A percentile compares a stretch with the other conserved stretches of the same genome.
Conservation (phyloP, 2,888 invertebrate species). For the Drosophila suboccidentalis region DNA sequence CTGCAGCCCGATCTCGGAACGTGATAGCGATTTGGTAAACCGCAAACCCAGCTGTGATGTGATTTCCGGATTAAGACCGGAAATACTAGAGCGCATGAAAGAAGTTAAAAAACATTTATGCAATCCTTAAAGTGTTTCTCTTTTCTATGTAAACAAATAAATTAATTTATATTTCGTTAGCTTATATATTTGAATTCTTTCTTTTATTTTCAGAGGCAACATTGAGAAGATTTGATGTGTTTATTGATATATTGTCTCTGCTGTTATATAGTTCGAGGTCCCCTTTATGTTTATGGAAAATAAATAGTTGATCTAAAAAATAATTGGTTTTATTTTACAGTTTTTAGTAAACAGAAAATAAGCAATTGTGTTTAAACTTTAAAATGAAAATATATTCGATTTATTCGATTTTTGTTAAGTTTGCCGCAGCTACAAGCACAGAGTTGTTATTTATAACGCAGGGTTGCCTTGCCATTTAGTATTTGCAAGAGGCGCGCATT, state of each 20-base stretch:
- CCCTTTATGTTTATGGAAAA: neutral
- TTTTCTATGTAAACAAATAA: constrained; percentile 12
- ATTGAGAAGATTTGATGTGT: constrained; percentile 7
- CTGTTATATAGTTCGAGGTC: neutral
- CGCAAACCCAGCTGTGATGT: constrained; percentile 34
- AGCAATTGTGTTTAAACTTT: constrained; percentile 4
- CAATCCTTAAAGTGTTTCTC: neutral
- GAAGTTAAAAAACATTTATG: constrained; percentile 29
- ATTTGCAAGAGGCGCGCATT: constrained; percentile 23
- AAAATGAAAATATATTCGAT: constrained; percentile 6
- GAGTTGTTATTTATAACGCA: constrained; percentile 18
- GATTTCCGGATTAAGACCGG: constrained; percentile 29
- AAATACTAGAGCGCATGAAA: constrained; percentile 53
- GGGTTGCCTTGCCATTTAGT: constrained; percentile 10
- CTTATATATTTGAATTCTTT: constrained; percentile 24
- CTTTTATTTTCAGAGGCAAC: constrained; percentile 48
- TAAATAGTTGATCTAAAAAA: neutral
- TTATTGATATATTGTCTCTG: neutral
- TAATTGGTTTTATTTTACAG: neutral
- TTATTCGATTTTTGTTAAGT: constrained; percentile 6
- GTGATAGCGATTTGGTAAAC: neutral
- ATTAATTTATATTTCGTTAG: constrained; percentile 1
- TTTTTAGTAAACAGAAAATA: neutral
- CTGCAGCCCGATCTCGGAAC: constrained; percentile 26
- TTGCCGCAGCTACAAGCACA: constrained; percentile 1